These are phyloP conservation scores for Etheostoma perlongum DNA, from an alignment of 2,797 vertebrate species.

Conservation along the genomic window DNA sequence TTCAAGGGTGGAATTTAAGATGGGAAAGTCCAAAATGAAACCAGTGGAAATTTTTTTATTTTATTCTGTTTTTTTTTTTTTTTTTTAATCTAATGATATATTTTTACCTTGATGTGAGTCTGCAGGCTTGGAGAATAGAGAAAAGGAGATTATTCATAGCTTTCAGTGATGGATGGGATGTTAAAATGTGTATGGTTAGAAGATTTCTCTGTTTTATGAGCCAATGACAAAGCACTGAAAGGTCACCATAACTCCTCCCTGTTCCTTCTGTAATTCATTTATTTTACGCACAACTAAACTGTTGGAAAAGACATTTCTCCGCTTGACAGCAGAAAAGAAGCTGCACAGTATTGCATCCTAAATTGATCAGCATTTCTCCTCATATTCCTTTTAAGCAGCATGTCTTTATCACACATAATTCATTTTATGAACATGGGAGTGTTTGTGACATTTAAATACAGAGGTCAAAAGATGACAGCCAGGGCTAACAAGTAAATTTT, in stretches of 20 bases:
- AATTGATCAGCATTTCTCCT: not conserved
- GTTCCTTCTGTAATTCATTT: not conserved
- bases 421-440: not conserved
- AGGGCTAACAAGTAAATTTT: not conserved
- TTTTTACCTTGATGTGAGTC: constrained; percentile 31
- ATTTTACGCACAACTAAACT: not conserved
- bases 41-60: constrained; percentile 11
- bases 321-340: not conserved
- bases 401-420: too few relatives aligned
- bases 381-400: not conserved
- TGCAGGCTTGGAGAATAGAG: not conserved
- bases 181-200: constrained; percentile 34
- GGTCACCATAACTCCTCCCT: constrained; percentile 30
- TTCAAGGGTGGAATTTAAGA: constrained; percentile 20
- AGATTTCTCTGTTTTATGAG: constrained; percentile 40
- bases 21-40: constrained; percentile 10
- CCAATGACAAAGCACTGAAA: constrained; percentile 26
- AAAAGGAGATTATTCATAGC: constrained; percentile 21
- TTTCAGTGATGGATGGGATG: constrained; percentile 39
- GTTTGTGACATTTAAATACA: not conserved
- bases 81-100: constrained; percentile 36
- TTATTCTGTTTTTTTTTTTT: not conserved
- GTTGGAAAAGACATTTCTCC: not conserved
- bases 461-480: not conserved
- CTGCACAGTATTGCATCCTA: not conserved